Base-by-base conservation (phyloP, 1,140 invertebrate genomes). In the Elymnias hypermnestra region DNA sequence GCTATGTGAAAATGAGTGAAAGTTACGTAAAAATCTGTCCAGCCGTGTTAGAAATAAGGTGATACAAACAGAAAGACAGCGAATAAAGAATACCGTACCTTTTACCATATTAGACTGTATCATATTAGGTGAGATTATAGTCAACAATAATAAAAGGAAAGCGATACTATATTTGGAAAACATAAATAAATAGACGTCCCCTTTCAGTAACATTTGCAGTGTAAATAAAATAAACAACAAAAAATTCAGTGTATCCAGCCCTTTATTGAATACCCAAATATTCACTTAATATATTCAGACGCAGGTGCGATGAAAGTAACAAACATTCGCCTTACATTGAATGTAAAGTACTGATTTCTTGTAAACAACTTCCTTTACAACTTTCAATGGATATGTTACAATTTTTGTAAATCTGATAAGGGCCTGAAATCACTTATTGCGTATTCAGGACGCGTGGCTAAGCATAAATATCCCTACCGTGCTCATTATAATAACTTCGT, bases 401-500 rank as follows among this genome's bases (percentile, higher is more conserved):
- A 19, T 23, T 21, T 36, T 40, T 36, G n/a, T 19, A 13, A 39
- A 43, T 41, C 14, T 14, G 23, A 10, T 26, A 38, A 41, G 49
- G 42, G 28, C 28, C 49, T 46, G 25, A 46, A 44, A 53, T 45
- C 52, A 44, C 53, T 75, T 72, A 72, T 79, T 78, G 53, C 38
- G 58, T 83, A 81, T 81, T 79, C 79, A 60, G 73, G 70, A 53
- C 61, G 68, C 72, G 63, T 73, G 68, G 51, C 47, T 36, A 40
- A 64, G 66, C 79, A 79, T 77, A 83, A 83, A 83, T 83, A 83
- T 81, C 71, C 69, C 63, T 74, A 72, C 78, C 79, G 63, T 60
- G 45, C 74, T 83, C 71, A 74, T 83, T 83, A 81, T 72, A 78
- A 79, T 81, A 81, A 73, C 67, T 73, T 75, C 45, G 67, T 71